Evolutionary conservation across 1,140 invertebrate genomes (phyloP), one percentile per base, ranked within the genome.

Genomic region (Anadara kagoshimensis): DNA sequence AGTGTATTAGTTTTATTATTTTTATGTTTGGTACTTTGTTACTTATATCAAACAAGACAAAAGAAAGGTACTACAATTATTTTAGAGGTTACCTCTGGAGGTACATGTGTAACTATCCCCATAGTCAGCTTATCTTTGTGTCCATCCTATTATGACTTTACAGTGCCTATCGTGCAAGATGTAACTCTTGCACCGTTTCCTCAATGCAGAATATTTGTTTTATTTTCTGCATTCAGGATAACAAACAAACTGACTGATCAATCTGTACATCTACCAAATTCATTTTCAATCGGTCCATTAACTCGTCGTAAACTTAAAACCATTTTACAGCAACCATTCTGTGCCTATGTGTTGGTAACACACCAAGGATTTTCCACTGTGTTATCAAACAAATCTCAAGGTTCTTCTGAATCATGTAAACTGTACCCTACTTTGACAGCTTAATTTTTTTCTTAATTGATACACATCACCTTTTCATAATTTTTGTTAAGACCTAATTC

Each of bases 71-170:
- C 68, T 43, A 24, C 18, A 18, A 41, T 69, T 12, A 44, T 18
- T 12, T 44, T 69, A 62, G 68, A 69, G 44, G 43, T 69, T 22
- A 69, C 68, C 3, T 41, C 45, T n/a, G 59, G 68, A 53, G 29
- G 57, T 36, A 29, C 36, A 14, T 69, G 58, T 62, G 41, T 62
- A 14, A 4, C 43, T 22, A 41, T 69, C n/a, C 68, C 68, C 3
- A 62, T 69, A 43, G 8, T 61, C 5, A 5, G 36, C 5, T 29
- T 61, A 47, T 61, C 57, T 22, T 69, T 69, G 45, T 69, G 58
- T 62, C 68, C 68, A 69, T 62, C 68, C 26, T 69, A 69, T 63
- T 62, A 61, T 51, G n/a, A 61, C n/a, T 58, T 69, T 44, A 12
- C 47, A 14, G 12, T 5, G 4, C 58, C 68, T 14, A 5, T n/a